Conservation (phyloP, 2,113 vertebrate genomes). For the Acrocephalus kingi region DNA sequence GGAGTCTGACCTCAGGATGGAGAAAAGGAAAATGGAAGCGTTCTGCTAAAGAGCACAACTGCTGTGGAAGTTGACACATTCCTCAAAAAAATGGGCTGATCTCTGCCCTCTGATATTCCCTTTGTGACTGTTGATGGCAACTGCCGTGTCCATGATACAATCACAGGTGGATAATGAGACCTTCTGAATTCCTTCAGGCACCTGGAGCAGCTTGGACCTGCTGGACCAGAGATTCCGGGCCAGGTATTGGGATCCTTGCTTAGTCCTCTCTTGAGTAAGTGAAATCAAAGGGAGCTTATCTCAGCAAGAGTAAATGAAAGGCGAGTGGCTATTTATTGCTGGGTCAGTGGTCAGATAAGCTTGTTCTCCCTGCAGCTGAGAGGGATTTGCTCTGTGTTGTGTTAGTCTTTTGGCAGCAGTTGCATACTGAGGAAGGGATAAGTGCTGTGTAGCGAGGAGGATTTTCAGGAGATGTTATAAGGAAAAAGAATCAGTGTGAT, state of each 20-base stretch:
- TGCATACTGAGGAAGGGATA: background rate
- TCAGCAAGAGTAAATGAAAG: background rate
- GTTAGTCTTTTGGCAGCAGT: conserved; percentile 36
- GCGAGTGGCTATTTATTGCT: background rate
- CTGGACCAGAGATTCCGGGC: background rate
- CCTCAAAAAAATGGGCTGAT: background rate
- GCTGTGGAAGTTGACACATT: background rate
- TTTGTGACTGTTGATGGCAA: background rate
- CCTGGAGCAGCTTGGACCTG: background rate
- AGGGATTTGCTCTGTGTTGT: conserved; percentile 40
- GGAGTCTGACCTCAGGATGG: background rate
- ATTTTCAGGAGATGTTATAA: conserved; percentile 14
- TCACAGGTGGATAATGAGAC: background rate
- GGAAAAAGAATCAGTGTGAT: background rate
- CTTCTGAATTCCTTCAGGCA: background rate
- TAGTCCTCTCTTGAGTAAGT: background rate
- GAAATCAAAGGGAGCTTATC: background rate
- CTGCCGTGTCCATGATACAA: background rate
- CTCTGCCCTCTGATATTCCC: background rate
- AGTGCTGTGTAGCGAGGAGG: background rate
- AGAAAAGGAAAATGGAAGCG: background rate
- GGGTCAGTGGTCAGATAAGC: conserved; percentile 43
- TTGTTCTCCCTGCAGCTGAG: conserved; percentile 47
- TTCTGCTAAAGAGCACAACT: background rate
- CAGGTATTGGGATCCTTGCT: background rate